A percentile compares a stretch with the other conserved stretches of the same genome.
Conservation (phyloP, 2,113 vertebrate genomes). For the Malurus alboscapulatus region DNA sequence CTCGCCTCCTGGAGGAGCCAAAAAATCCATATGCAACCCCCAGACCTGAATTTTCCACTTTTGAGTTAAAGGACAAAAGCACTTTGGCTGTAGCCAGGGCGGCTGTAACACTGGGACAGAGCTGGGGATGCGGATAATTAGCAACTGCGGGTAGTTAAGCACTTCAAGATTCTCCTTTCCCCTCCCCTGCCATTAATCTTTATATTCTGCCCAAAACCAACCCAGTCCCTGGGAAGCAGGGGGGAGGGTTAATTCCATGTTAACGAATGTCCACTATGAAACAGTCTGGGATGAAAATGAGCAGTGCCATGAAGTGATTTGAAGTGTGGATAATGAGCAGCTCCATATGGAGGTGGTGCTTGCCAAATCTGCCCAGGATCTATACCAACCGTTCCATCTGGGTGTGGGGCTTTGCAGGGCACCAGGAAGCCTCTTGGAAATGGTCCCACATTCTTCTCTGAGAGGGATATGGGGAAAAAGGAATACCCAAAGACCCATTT, state of each 20-base stretch:
- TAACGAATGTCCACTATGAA: neutral
- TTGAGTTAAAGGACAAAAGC: neutral
- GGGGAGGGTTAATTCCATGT: neutral
- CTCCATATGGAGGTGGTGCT: neutral
- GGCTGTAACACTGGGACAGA: neutral
- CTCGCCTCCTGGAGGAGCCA: neutral
- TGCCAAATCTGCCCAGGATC: neutral
- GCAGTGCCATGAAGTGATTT: neutral
- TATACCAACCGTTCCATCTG: neutral
- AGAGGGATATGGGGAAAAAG: neutral
- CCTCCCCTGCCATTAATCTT: neutral
- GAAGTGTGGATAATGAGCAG: neutral
- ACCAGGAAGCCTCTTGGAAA: rapidly evolving
- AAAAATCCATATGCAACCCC: rapidly evolving
- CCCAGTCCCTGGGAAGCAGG: neutral
- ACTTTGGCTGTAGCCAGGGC: neutral
- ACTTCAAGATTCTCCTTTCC: neutral
- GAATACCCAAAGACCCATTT: neutral
- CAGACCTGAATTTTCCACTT: neutral
- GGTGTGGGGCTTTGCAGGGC: neutral
- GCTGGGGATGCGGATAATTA: neutral
- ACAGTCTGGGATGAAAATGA: neutral
- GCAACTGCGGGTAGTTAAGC: rapidly evolving
- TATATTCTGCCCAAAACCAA: neutral
- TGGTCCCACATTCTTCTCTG: rapidly evolving